phyloP scores from a whole-genome alignment of 2,113 vertebrate species.

The Eonycteris spelaea region DNA sequence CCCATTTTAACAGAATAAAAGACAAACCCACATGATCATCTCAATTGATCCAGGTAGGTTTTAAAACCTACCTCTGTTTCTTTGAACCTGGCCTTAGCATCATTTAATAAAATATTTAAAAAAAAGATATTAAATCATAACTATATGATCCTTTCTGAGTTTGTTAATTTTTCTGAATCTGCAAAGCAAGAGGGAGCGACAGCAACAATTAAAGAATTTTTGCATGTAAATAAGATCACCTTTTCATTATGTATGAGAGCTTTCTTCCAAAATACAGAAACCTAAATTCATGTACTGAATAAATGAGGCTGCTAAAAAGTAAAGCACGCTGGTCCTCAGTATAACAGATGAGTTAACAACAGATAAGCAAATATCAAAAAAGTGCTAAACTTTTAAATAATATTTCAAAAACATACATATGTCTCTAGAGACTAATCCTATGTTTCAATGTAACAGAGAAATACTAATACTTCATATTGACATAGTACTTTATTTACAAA shows the following conservation, averaged over 20 bases:
- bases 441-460: not conserved
- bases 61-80: not conserved
- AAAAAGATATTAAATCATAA: not conserved
- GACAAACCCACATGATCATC: too few species aligned
- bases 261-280: conserved; percentile 41
- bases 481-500: not conserved
- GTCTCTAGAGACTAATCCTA: not conserved
- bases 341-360: not conserved
- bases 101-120: conserved; percentile 29
- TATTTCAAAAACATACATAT: not conserved
- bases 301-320: conserved; percentile 13
- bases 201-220: not conserved
- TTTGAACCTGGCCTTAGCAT: not conserved
- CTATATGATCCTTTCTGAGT: not conserved
- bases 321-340: not conserved
- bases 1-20: too few species aligned
- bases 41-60: not conserved
- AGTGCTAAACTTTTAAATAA: not conserved
- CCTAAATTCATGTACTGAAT: conserved; percentile 11
- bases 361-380: not conserved
- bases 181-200: conserved; percentile 10
- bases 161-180: conserved; percentile 14
- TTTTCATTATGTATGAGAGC: conserved; percentile 49
- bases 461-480: not conserved
- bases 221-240: conserved; percentile 44